These are phyloP conservation scores for Nomada fucata DNA, from an alignment of 2,888 invertebrate species.

Conservation along the genomic window DNA sequence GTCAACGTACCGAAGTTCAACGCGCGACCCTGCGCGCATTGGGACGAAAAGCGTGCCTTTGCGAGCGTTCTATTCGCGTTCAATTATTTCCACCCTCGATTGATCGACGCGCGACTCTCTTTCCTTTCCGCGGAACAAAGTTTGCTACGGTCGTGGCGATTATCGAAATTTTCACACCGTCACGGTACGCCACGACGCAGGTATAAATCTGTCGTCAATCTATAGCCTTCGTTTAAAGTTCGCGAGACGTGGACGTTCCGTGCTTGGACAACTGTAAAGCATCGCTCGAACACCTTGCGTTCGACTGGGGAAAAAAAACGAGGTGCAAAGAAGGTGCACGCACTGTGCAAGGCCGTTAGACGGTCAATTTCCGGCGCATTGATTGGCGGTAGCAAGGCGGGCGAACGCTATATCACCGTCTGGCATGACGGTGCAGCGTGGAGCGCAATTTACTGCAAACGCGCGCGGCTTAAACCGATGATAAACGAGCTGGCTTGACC, in stretches of 20 bases:
- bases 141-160: not conserved
- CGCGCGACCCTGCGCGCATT: not conserved
- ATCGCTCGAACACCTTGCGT: slow-evolving; percentile 26
- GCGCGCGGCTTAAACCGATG: slow-evolving; percentile 69
- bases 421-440: slow-evolving; percentile 72
- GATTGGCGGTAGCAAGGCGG: slow-evolving; percentile 70
- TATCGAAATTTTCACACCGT: not conserved
- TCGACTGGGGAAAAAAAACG: slow-evolving; percentile 45
- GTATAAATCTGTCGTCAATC: not conserved
- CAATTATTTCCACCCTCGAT: not conserved
- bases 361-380: slow-evolving; percentile 74
- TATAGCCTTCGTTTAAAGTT: too few species aligned
- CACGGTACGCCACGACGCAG: not conserved
- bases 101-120: not conserved
- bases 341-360: slow-evolving; percentile 61
- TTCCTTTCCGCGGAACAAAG: not conserved
- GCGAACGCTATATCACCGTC: slow-evolving; percentile 71
- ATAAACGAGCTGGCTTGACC: slow-evolving; percentile 73
- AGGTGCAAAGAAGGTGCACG: slow-evolving; percentile 52
- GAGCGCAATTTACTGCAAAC: slow-evolving; percentile 71
- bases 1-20: not conserved
- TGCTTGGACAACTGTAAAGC: slow-evolving; percentile 22
- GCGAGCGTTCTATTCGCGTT: not conserved
- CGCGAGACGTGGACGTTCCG: not conserved
- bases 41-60: not conserved